Conservation (phyloP, 2,113 vertebrate species). For the Poeciliopsis retropinna region DNA sequence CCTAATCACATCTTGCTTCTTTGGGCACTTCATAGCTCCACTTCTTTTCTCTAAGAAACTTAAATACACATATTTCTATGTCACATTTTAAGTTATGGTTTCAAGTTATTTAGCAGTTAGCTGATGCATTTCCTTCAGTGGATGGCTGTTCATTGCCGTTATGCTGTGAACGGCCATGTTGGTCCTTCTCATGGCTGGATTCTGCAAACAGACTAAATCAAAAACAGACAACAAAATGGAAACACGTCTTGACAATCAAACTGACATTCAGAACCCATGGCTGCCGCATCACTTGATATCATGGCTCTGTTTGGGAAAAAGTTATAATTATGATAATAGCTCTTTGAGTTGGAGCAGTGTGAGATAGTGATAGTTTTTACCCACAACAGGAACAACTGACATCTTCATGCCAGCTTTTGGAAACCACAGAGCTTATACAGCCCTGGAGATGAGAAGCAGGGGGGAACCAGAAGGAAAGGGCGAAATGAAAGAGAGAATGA, state of each 20-base stretch:
- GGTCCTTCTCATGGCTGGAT: conserved; percentile 12
- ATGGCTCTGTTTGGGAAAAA: conserved; percentile 59
- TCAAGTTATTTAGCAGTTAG: conserved; percentile 10
- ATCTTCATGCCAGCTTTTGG: conserved; percentile 60
- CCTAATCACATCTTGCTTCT: no score
- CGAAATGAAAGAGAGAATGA: conserved; percentile 49
- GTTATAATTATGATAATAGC: conserved; percentile 74
- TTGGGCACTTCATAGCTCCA: no score
- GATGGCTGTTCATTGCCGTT: neutral
- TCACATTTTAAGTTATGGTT: conserved; percentile 1
- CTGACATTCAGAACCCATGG: conserved; percentile 60
- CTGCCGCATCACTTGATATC: conserved; percentile 57
- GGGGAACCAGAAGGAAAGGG: conserved; percentile 23
- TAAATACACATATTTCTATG: conserved; percentile 2
- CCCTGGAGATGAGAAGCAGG: conserved; percentile 56
- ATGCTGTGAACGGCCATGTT: conserved; percentile 16
- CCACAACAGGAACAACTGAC: conserved; percentile 73
- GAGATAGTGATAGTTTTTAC: conserved; percentile 53
- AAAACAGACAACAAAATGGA: conserved; percentile 58
- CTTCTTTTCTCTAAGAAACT: neutral
- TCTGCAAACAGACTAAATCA: conserved; percentile 34
- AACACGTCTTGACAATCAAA: conserved; percentile 45
- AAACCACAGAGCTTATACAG: conserved; percentile 74
- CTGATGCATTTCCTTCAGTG: conserved; percentile 33
- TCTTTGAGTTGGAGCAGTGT: conserved; percentile 60